phyloP scores from a whole-genome alignment of 2,888 invertebrate genomes.

The Ceramica pisi region DNA sequence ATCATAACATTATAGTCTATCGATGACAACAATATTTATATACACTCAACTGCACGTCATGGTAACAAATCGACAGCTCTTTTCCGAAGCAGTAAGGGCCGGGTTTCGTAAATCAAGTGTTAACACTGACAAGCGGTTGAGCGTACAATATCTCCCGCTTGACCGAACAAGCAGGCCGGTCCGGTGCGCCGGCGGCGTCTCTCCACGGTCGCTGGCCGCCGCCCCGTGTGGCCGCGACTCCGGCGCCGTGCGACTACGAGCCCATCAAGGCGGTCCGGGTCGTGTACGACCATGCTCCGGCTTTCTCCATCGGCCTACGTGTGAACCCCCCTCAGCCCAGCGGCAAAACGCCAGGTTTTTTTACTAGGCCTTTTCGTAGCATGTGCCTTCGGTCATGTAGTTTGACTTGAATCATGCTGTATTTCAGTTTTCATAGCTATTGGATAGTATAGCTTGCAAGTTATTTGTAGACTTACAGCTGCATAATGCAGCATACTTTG shows the following conservation, averaged over 20 bases:
- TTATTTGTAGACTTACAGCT: not conserved
- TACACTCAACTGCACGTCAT: conserved; percentile 18
- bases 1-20: not conserved
- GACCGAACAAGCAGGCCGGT: conserved; percentile 87
- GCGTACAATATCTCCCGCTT: conserved; percentile 57
- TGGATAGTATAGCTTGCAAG: conserved; percentile 6
- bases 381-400: conserved; percentile 47
- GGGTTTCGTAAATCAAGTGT: conserved; percentile 12
- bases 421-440: conserved; percentile 1
- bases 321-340: conserved; percentile 86
- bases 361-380: conserved; percentile 49
- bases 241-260: conserved; percentile 97
- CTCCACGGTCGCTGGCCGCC: conserved; percentile 95
- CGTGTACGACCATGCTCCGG: conserved; percentile 90
- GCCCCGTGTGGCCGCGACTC: conserved; percentile 92
- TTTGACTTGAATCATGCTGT: conserved; percentile 19
- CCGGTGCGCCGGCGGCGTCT: conserved; percentile 94
- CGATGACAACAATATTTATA: conserved; percentile 17
- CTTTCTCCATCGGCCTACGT: conserved; percentile 92
- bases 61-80: not conserved
- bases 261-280: conserved; percentile 93
- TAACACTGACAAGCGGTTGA: conserved; percentile 27
- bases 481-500: not conserved
- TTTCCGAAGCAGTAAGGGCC: not conserved
- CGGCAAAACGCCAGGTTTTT: conserved; percentile 90